phyloP scores from a whole-genome alignment of 2,888 invertebrate species.

The Dorcus parallelipipedus region DNA sequence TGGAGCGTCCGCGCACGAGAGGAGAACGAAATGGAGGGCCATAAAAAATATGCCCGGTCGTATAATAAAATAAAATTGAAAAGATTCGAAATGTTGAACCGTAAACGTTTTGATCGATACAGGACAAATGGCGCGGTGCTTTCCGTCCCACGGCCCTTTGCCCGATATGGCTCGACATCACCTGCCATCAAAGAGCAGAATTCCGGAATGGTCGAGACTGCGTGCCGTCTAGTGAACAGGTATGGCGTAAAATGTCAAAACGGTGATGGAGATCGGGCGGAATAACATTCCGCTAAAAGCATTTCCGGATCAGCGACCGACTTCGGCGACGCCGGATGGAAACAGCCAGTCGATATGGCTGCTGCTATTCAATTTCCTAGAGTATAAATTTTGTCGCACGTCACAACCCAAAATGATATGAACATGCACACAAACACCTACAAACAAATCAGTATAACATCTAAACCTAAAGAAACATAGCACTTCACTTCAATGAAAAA shows the following conservation, averaged over 20 bases:
- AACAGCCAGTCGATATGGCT: conserved; percentile 36
- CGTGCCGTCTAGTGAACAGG: conserved; percentile 27
- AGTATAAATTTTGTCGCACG: conserved; percentile 35
- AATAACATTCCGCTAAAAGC: conserved; percentile 46
- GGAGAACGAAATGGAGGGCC: too few species aligned
- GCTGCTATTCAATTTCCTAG: conserved; percentile 41
- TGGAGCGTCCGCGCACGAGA: too few species aligned
- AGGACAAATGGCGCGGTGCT: conserved; percentile 18
- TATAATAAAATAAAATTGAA: conserved; percentile 2
- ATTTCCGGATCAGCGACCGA: conserved; percentile 41
- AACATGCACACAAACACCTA: too few species aligned
- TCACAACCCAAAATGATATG: too few species aligned
- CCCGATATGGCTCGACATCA: conserved; percentile 3
- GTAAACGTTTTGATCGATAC: conserved; percentile 15
- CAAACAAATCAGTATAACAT: too few species aligned
- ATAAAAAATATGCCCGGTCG: too few species aligned
- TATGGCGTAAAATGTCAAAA: conserved; percentile 43
- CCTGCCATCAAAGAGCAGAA: conserved; percentile 17
- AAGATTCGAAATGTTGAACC: conserved; percentile 1
- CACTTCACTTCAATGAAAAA: too few species aligned
- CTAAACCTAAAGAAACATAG: too few species aligned
- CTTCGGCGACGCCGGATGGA: conserved; percentile 26
- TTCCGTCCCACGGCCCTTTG: conserved; percentile 2
- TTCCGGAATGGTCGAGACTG: conserved; percentile 23
- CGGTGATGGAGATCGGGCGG: conserved; percentile 42